Percentiles rank a stretch among this genome's conserved stretches.
These are phyloP conservation scores for Drosophila nigromelanica DNA, from an alignment of 1,140 invertebrate genomes.

Conservation along the genomic window DNA sequence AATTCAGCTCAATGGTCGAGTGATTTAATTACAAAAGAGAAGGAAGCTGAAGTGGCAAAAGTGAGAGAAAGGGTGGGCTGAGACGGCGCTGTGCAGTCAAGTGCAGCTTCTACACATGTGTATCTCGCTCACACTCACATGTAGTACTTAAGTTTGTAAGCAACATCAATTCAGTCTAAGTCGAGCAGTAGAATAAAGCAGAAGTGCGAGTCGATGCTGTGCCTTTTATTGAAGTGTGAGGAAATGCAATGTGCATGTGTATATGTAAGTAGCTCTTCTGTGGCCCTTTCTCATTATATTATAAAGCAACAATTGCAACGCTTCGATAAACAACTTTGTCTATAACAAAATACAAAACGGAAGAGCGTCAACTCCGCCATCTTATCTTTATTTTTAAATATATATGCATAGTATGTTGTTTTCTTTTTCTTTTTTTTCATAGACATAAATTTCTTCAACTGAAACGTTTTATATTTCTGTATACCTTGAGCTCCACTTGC, in stretches of 20 bases:
- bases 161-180: too few species aligned
- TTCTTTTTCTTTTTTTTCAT: constrained; percentile 33
- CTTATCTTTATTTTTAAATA: constrained; percentile 37
- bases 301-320: constrained; percentile 72
- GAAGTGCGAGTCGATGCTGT: too few species aligned
- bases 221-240: constrained; percentile 51
- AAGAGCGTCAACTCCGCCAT: constrained; percentile 54
- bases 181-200: too few species aligned
- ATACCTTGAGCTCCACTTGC: constrained; percentile 31
- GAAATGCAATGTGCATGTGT: constrained; percentile 61
- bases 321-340: constrained; percentile 70
- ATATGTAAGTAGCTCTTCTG: constrained; percentile 41
- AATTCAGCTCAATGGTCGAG: constrained; percentile 68
- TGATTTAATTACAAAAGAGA: constrained; percentile 73
- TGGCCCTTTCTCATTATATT: constrained; percentile 44
- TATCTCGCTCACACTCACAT: too few species aligned
- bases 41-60: constrained; percentile 8
- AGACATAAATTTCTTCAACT: constrained; percentile 26
- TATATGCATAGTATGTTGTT: neutral
- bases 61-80: neutral
- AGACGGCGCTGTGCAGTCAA: constrained; percentile 64
- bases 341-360: constrained; percentile 64
- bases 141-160: too few species aligned
- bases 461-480: constrained; percentile 43
- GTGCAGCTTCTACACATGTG: constrained; percentile 37